A percentile compares a stretch with the other conserved stretches of the same genome.
phyloP scores from a whole-genome alignment of 2,797 vertebrate genomes.

The Huso huso region DNA sequence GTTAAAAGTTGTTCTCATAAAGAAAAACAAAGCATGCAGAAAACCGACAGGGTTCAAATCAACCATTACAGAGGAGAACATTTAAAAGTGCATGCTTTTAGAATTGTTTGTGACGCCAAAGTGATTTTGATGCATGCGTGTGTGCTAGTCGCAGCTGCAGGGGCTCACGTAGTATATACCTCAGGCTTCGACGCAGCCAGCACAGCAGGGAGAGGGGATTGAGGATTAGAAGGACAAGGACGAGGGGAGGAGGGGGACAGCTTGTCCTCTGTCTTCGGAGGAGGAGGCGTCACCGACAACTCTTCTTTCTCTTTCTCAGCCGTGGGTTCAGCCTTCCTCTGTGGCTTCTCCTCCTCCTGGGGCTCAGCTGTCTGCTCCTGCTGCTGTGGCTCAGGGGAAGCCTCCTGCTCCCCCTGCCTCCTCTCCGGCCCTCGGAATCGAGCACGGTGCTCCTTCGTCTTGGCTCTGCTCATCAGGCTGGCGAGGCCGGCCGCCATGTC shows the following conservation, averaged over 20 bases:
- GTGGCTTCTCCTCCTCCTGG: slow-evolving; percentile 25
- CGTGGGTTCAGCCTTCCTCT: slow-evolving; percentile 16
- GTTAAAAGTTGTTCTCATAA: too few relatives aligned
- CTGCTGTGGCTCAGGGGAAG: slow-evolving; percentile 27
- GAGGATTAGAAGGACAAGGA: slow-evolving; percentile 8
- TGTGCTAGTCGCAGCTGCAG: too few relatives aligned
- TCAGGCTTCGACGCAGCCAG: slow-evolving; percentile 37
- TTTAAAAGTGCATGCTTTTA: too few relatives aligned
- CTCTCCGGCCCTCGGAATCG: slow-evolving; percentile 48
- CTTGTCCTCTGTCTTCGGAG: slow-evolving; percentile 32
- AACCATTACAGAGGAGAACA: too few relatives aligned
- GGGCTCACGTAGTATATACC: slow-evolving; percentile 39
- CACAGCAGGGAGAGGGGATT: slow-evolving; percentile 26
- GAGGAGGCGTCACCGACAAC: not conserved
- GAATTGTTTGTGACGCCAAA: too few relatives aligned
- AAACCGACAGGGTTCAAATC: too few relatives aligned
- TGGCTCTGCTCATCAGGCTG: slow-evolving; percentile 73
- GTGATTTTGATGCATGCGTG: too few relatives aligned
- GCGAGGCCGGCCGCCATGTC: slow-evolving; percentile 72
- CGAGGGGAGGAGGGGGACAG: slow-evolving; percentile 13
- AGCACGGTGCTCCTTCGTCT: slow-evolving; percentile 65
- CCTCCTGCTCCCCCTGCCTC: slow-evolving; percentile 37
- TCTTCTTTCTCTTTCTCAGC: slow-evolving; percentile 14
- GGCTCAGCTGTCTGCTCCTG: not conserved
- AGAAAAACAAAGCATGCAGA: too few relatives aligned